phyloP scores from a whole-genome alignment of 2,797 vertebrate genomes.

The Pseudomugil tenellus region DNA sequence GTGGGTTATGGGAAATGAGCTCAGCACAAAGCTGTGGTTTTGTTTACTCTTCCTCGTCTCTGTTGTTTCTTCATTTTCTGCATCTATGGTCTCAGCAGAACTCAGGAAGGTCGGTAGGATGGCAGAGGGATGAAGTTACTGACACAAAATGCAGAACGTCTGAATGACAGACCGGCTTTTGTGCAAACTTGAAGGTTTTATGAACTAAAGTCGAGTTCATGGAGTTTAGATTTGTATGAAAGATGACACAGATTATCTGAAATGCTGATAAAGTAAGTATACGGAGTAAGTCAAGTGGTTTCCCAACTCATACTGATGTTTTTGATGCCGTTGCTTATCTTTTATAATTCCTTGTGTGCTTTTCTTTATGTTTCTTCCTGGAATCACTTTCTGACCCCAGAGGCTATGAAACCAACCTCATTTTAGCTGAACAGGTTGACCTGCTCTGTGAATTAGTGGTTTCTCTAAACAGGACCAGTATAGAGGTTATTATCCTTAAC shows the following conservation, averaged over 20 bases:
- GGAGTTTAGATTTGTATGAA: conserved; percentile 18
- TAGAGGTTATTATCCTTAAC: background rate
- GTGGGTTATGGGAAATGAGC: conserved; percentile 75
- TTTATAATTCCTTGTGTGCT: background rate
- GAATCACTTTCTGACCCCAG: conserved; percentile 6
- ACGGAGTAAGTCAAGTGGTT: background rate
- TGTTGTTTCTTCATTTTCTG: conserved; percentile 33
- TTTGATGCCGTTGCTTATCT: conserved; percentile 13
- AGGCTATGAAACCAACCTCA: conserved; percentile 43
- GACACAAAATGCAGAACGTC: conserved; percentile 39
- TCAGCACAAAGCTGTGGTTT: conserved; percentile 41
- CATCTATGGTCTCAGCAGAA: conserved; percentile 51
- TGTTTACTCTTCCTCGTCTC: conserved; percentile 17
- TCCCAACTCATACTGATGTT: background rate
- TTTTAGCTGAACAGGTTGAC: conserved; percentile 40
- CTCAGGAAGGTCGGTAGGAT: conserved; percentile 54
- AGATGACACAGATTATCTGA: background rate
- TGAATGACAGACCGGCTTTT: conserved; percentile 22
- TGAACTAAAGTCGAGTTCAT: conserved; percentile 41
- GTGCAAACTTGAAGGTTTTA: conserved; percentile 34
- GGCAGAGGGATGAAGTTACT: conserved; percentile 57
- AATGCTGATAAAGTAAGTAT: conserved; percentile 7
- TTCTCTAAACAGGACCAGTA: background rate
- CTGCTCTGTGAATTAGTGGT: conserved; percentile 15
- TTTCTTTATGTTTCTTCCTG: conserved; percentile 1